Percentiles rank a stretch among this genome's conserved stretches.
These are phyloP conservation scores for Unio pictorum DNA, from an alignment of 2,888 invertebrate genomes.

Conservation along the genomic window DNA sequence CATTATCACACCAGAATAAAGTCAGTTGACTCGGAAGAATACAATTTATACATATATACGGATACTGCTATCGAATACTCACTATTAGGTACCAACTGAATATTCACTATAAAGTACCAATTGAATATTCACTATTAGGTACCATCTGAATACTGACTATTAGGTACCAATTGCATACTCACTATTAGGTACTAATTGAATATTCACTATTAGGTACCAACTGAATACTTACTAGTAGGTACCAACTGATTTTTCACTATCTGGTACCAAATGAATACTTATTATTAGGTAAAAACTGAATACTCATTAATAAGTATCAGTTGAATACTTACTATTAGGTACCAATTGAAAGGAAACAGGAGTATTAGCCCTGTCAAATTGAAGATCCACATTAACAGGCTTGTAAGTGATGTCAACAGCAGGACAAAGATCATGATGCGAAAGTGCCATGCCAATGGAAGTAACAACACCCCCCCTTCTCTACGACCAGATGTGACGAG, in stretches of 20 bases:
- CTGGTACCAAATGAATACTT: too few species aligned
- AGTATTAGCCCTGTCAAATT: slow-evolving; percentile 45
- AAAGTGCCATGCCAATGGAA: slow-evolving; percentile 58
- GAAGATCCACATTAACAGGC: slow-evolving; percentile 31
- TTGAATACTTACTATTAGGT: slow-evolving; percentile 13
- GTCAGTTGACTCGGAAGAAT: too few species aligned
- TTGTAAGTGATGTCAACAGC: slow-evolving; percentile 43
- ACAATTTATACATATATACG: too few species aligned
- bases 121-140: slow-evolving; percentile 32
- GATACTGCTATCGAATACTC: too few species aligned
- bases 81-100: slow-evolving; percentile 42
- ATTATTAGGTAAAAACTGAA: not conserved
- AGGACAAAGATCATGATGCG: slow-evolving; percentile 59
- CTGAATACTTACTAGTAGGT: slow-evolving; percentile 31
- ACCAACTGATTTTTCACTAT: slow-evolving; percentile 39
- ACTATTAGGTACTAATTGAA: slow-evolving; percentile 48
- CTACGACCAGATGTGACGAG: slow-evolving; percentile 44
- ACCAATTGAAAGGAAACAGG: slow-evolving; percentile 54
- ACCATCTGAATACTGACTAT: slow-evolving; percentile 39
- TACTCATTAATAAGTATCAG: not conserved
- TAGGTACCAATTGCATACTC: slow-evolving; percentile 46
- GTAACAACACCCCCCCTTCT: slow-evolving; percentile 46
- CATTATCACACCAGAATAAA: too few species aligned
- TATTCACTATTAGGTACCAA: slow-evolving; percentile 38
- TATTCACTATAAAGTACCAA: slow-evolving; percentile 38